These are phyloP conservation scores for Hirtodrosophila confusa DNA, from an alignment of 2,888 invertebrate genomes.

Conservation along the genomic window DNA sequence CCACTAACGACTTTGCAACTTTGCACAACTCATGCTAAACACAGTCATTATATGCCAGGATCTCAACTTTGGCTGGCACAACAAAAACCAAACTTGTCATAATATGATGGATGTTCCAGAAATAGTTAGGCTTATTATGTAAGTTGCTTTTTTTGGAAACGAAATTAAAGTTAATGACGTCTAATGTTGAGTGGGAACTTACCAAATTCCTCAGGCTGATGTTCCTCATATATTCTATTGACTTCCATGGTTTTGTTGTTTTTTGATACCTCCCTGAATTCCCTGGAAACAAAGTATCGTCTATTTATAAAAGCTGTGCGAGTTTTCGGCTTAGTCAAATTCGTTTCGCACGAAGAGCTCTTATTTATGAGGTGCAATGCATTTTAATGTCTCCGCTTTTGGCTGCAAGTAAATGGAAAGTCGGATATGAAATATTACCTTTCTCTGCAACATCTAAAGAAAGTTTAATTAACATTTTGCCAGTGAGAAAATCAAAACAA, in stretches of 20 bases:
- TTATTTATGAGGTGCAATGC: conserved; percentile 50
- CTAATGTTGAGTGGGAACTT: conserved; percentile 41
- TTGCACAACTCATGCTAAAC: no score
- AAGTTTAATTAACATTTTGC: conserved; percentile 14
- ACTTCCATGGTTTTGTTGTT: conserved; percentile 43
- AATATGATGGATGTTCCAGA: conserved; percentile 35
- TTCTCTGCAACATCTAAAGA: neutral
- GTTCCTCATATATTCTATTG: conserved; percentile 50
- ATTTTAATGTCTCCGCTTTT: conserved; percentile 42
- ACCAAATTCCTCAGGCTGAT: conserved; percentile 77
- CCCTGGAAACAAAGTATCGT: conserved; percentile 15
- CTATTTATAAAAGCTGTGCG: conserved; percentile 25
- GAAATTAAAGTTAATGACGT: neutral
- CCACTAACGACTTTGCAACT: neutral
- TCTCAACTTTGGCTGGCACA: conserved; percentile 1
- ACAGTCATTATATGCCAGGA: no score
- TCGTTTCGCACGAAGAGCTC: conserved; percentile 6
- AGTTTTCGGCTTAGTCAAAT: conserved; percentile 30
- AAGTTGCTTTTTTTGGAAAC: conserved; percentile 4
- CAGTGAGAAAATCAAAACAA: no score
- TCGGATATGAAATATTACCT: neutral
- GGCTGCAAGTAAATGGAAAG: conserved; percentile 33
- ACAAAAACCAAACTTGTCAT: conserved; percentile 31
- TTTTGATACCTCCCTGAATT: conserved; percentile 8
- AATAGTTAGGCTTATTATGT: neutral